phyloP scores from a whole-genome alignment of 2,888 invertebrate genomes.

The Strigamia transsilvanica region DNA sequence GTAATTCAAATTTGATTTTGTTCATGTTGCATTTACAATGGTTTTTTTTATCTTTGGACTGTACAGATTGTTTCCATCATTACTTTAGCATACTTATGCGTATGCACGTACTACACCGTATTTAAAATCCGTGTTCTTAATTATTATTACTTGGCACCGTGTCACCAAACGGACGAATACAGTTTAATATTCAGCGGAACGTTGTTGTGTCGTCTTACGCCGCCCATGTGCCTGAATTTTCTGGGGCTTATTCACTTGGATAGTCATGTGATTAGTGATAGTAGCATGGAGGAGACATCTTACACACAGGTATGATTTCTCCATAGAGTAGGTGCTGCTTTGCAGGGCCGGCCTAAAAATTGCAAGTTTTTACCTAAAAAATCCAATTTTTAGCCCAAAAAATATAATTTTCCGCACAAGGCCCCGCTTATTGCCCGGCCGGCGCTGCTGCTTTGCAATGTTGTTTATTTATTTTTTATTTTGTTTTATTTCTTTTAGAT shows the following conservation, averaged over 20 bases:
- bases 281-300: conserved; percentile 82
- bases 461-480: background rate
- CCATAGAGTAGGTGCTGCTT: too few relatives aligned
- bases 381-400: too few relatives aligned
- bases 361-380: too few relatives aligned
- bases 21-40: background rate
- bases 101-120: conserved; percentile 98
- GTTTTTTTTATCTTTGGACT: conserved; percentile 50
- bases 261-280: conserved; percentile 83
- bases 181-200: conserved; percentile 98
- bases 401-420: too few relatives aligned
- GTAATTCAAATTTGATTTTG: conserved; percentile 65
- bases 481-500: conserved; percentile 68
- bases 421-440: too few relatives aligned
- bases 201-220: conserved; percentile 94
- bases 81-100: conserved; percentile 92
- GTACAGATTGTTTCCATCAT: conserved; percentile 84
- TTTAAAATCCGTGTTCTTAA: conserved; percentile 95
- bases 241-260: conserved; percentile 98
- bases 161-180: conserved; percentile 98
- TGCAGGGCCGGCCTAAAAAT: too few relatives aligned
- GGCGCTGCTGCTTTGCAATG: too few relatives aligned
- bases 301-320: conserved; percentile 77
- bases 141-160: conserved; percentile 94
- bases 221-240: conserved; percentile 98